Base-by-base conservation (phyloP, 1,140 invertebrate genomes). In the Tetragonula clypearis region DNA sequence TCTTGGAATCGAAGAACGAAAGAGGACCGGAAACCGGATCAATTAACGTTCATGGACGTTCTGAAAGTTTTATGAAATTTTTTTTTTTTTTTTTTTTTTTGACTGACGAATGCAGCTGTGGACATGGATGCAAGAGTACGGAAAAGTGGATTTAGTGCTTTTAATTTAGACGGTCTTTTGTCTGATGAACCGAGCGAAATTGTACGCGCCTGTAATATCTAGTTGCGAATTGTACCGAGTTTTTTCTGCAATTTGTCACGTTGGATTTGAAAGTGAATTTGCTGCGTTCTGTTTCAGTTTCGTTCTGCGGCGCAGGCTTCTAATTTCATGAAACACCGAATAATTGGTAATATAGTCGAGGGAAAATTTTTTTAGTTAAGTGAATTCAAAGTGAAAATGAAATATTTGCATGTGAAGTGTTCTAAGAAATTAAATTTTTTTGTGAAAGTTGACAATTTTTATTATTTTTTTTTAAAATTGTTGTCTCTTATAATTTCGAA, bases 101-200 rank as follows among this genome's bases (percentile, higher is more conserved):
- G 23, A 2, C 14, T 19, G 58, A 21, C 73, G 21, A 62, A 19
- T 23, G 58, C 15, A 12, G 23, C 35, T 55, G 14, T 23, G 41
- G 3, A 26, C 41, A 21, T 14, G 41, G 23, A n/a, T 21, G 6
- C 41, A 14, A 49, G 19, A 17, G 9, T 49, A 49, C 21, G 62
- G 19, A 68, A 68, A 35, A 79, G 62, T 68, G 62, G n/a, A 55
- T 55, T 68, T 55, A 26, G 19, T 23, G n/a, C 62, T 56, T 79
- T 79, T 30, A 15, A 30, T 68, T 30, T 55, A 8, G n/a, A 41
- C 41, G 41, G 41, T n/a, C 23, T n/a, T 73, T 53, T 73, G 41
- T 49, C 68, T 19, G 26, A 21, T 68, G 26, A 21, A 68, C 66
- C 2, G 17, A 9, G 11, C 19, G 68, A 71, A 30, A 41, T 23